Conservation (phyloP, 1,140 invertebrate genomes). For the Drosophila leontia region DNA sequence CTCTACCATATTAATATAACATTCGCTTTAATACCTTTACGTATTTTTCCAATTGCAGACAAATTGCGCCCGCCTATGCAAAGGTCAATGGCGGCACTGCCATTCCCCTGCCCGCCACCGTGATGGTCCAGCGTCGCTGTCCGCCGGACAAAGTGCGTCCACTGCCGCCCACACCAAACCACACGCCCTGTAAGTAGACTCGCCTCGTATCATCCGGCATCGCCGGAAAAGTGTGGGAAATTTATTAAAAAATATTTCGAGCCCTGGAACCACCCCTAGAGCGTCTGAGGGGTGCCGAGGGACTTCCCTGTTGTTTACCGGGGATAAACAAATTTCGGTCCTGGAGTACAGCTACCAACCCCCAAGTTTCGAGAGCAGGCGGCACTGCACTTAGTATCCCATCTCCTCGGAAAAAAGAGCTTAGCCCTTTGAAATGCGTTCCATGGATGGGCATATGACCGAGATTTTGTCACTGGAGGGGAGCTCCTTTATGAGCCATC, state of each 20-base stretch:
- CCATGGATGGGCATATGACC: conserved; percentile 36
- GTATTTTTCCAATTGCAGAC: conserved; percentile 85
- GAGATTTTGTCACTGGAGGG: conserved; percentile 52
- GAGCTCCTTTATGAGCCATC: conserved; percentile 43
- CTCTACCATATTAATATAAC: conserved; percentile 12
- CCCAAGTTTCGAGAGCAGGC: conserved; percentile 27
- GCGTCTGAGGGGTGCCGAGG: conserved; percentile 8
- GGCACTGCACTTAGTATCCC: conserved; percentile 60
- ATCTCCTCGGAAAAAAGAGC: conserved; percentile 7
- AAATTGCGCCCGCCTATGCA: conserved; percentile 87
- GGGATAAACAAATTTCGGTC: conserved; percentile 69
- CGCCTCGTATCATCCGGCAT: background rate
- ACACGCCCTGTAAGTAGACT: conserved; percentile 85
- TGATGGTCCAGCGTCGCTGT: conserved; percentile 89
- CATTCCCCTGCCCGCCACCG: conserved; percentile 90
- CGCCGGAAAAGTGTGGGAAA: conserved; percentile 45
- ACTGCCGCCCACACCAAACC: conserved; percentile 87
- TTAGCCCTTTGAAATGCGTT: conserved; percentile 45
- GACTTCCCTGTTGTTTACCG: conserved; percentile 58
- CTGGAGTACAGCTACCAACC: conserved; percentile 49
- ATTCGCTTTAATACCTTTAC: conserved; percentile 30
- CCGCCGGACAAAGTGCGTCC: conserved; percentile 91
- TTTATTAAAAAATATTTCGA: conserved; percentile 73
- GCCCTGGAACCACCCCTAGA: conserved; percentile 32
- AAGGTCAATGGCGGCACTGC: conserved; percentile 87